Conservation (phyloP, 2,797 vertebrate species). For the Dryobates pubescens region DNA sequence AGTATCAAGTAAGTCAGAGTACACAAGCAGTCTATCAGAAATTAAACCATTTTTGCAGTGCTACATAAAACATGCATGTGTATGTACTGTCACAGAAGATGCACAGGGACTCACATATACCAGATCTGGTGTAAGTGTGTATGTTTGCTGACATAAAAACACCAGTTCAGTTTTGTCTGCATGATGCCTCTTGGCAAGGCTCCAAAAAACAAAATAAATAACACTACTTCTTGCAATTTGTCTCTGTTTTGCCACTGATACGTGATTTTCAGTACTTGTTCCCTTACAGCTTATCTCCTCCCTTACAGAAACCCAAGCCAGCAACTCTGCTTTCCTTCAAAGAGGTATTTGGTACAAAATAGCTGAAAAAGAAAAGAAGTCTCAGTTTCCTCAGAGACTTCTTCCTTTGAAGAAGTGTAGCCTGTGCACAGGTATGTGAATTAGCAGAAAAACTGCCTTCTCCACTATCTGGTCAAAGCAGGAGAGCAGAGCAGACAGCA, state of each 20-base stretch:
- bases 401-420: neutral
- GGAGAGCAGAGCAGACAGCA: neutral
- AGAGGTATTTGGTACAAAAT: neutral
- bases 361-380: neutral
- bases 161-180: neutral
- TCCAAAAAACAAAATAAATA: neutral
- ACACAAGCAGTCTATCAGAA: neutral
- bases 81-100: neutral
- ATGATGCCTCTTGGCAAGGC: neutral
- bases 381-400: neutral
- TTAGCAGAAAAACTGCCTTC: neutral
- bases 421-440: neutral
- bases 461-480: neutral
- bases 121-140: neutral
- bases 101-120: neutral
- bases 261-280: neutral
- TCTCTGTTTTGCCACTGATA: neutral
- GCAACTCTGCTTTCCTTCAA: neutral
- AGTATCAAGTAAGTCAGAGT: neutral
- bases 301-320: constrained; percentile 17
- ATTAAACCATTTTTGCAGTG: neutral
- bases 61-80: neutral
- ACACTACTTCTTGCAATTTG: neutral
- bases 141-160: neutral
- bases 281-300: constrained; percentile 2